Evolutionary conservation across 2,797 vertebrate species (phyloP), one percentile per base, ranked within the genome.

Genomic region (Sus cebifrons): DNA sequence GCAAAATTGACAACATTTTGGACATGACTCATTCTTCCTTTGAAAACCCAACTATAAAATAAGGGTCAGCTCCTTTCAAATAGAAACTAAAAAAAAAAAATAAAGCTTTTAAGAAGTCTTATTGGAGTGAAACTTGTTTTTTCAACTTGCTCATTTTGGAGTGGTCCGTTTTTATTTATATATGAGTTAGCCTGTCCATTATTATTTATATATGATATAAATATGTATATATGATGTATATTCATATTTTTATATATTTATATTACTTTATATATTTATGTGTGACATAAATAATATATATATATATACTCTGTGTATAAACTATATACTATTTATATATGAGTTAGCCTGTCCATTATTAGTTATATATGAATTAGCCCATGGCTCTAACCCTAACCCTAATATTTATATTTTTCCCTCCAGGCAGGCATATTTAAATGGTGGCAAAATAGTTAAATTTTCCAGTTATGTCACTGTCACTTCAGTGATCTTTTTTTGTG

Each of bases 11-110:
- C 96, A 94, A 70, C 70, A 86, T 97, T 96, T 96, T 83, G 97
- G 95, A 85, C 40, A 90, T 97, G 97, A 97, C 65, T 97, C 97
- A 97, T 94, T 96, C 62, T 98, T 83, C 92, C 92, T 96, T 95
- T 97, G 92, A 91, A 97, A 96, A 64, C 49, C 49, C 52, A 74
- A n/a, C 93, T 78, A 36, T 96, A 70, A 84, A 70, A 83, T 95
- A 92, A 95, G 81, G 60, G 65, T 92, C 60, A 74, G 25, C 12
- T 88, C 56, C n/a, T 89, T 94, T 87, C 74, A 95, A 95, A 91
- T 32, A 94, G 65, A 91, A 92, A 67, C 58, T 75, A 73, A 74
- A 29, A 4, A n/a, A 29, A 4, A n/a, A 93, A 96, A 86, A 81
- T 21, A 60, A 32, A 89, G 3, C 14, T 52, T 89, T 77, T 7